phyloP scores from a whole-genome alignment of 2,888 invertebrate genomes.

The Rotaria magnacalcarata region DNA sequence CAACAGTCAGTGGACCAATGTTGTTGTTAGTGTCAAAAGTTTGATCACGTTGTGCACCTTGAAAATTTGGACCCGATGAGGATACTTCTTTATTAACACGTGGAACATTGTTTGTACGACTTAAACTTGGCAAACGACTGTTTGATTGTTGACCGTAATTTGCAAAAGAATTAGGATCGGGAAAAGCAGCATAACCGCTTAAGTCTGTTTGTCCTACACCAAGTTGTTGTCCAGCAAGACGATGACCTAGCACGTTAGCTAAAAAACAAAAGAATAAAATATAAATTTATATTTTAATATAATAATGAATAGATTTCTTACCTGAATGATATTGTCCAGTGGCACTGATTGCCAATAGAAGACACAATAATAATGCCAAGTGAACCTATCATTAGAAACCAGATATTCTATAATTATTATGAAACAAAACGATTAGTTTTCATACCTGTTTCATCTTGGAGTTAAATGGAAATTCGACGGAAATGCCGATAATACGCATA shows the following conservation, averaged over 20 bases:
- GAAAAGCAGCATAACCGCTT: too few species aligned
- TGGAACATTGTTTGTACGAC: too few species aligned
- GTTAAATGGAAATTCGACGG: background rate
- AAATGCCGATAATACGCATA: background rate
- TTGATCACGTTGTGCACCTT: too few species aligned
- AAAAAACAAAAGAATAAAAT: background rate
- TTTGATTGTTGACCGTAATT: background rate
- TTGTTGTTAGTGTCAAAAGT: too few species aligned
- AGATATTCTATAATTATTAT: background rate
- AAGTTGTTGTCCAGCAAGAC: too few species aligned
- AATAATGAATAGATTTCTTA: background rate
- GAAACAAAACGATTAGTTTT: background rate
- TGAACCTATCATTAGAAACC: background rate
- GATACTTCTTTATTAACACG: too few species aligned
- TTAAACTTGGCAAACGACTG: background rate
- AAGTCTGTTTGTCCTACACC: too few species aligned
- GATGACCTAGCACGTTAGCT: background rate
- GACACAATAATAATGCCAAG: background rate
- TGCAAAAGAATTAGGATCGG: too few species aligned
- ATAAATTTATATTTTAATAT: background rate
- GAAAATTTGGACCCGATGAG: too few species aligned
- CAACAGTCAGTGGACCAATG: too few species aligned
- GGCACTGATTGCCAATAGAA: background rate
- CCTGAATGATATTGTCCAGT: background rate
- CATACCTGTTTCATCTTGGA: conserved; percentile 8